Base-by-base conservation (phyloP, 2,113 vertebrate genomes). In the Propithecus coquereli region DNA sequence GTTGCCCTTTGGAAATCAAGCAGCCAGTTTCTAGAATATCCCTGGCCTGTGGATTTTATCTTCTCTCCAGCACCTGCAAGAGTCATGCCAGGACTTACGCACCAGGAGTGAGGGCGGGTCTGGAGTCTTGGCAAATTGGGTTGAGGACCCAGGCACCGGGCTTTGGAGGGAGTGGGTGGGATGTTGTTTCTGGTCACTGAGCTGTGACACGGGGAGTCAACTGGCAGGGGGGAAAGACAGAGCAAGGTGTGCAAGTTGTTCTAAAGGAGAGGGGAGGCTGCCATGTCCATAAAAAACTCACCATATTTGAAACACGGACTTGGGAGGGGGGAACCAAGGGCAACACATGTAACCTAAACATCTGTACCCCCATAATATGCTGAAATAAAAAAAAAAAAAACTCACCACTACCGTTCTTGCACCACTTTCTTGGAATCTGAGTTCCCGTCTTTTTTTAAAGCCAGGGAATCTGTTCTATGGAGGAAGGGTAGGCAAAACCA, bases 1-100 rank as follows among this genome's bases (percentile, higher is more conserved):
- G 4, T 1, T 30, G 82, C 74, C 91, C 89, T 97, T 97, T 93
- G 89, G 94, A 80, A 93, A 77, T 16, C 18, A 87, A 47, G 68
- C 54, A 34, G 65, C 0, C 0, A 1, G 37, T 22, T 22, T 81
- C 54, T 2, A 23, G 66, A 81, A 83, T 12, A 43, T 81, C 30
- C 61, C 52, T 10, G 30, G 32, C 32, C 4, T 18, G 37, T 22
- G 63, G 25, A 18, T 61, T 76, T 61, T 13, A 14, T 52, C 61
- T 79, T 37, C 66, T 81, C 47, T 17, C 71, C 8, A 1, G 6
- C 3, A 7, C 22, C 59, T 20, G 25, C 47, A 54, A 11, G 77
- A 83, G 59, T 66, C 13, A 14, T 5, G 47, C 20, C 4, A 16
- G 77, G 16, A 25, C 25, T 7, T 23, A n/a, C 71, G 40, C 10